Evolutionary conservation across 1,140 invertebrate genomes (phyloP).

Genomic region (Asobara japonica): DNA sequence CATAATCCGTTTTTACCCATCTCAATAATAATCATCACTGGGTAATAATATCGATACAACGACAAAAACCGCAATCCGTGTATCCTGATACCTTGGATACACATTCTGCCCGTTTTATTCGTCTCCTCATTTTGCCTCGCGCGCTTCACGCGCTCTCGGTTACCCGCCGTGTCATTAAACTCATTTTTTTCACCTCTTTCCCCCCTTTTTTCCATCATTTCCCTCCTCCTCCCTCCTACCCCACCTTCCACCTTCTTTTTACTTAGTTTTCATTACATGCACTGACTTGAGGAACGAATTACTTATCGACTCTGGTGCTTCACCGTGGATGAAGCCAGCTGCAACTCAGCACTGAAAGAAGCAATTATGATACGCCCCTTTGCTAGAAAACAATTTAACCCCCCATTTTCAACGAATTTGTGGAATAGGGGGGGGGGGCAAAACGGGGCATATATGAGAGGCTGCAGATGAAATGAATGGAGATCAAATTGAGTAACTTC

Average conservation of each 20-base stretch:
- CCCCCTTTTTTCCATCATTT: slow-evolving; percentile 1
- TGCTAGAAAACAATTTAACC: slow-evolving; percentile 11
- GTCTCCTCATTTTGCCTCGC: slow-evolving; percentile 11
- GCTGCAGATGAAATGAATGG: not conserved
- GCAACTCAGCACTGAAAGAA: not conserved
- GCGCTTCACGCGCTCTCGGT: slow-evolving; percentile 30
- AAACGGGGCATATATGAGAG: not conserved
- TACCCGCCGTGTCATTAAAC: slow-evolving; percentile 30
- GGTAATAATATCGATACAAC: slow-evolving; percentile 28
- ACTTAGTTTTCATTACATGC: slow-evolving; percentile 21
- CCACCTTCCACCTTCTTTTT: not conserved
- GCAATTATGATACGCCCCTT: not conserved
- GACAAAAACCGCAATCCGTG: slow-evolving; percentile 25
- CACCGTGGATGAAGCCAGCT: not conserved
- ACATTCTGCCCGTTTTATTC: slow-evolving; percentile 10
- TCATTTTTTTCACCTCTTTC: not conserved
- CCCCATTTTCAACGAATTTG: not conserved
- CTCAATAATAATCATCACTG: slow-evolving; percentile 19
- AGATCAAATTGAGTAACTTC: not conserved
- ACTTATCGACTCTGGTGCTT: slow-evolving; percentile 25
- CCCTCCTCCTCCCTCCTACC: not conserved
- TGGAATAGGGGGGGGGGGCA: not conserved
- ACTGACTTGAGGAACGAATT: slow-evolving; percentile 21
- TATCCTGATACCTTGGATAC: slow-evolving; percentile 12
- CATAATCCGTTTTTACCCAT: slow-evolving; percentile 5